Conservation (phyloP, 2,888 invertebrate genomes). For the Thereva unica region DNA sequence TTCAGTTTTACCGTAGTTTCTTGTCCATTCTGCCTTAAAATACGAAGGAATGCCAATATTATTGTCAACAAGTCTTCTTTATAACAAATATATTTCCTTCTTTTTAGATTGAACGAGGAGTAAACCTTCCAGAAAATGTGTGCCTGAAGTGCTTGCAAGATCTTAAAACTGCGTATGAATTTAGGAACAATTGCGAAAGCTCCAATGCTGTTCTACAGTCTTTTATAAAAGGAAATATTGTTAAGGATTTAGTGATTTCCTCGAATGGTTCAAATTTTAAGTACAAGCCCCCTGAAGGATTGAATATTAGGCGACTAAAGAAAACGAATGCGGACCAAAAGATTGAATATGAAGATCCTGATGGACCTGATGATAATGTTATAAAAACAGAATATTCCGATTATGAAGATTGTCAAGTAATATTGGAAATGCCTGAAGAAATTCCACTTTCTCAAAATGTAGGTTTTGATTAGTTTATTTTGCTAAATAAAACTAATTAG, state of each 20-base stretch:
- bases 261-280: slow-evolving; percentile 31
- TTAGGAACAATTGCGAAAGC: slow-evolving; percentile 44
- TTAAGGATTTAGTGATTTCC: slow-evolving; percentile 26
- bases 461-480: too few species aligned
- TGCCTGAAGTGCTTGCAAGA: slow-evolving; percentile 41
- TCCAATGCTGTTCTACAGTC: slow-evolving; percentile 44
- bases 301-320: slow-evolving; percentile 31
- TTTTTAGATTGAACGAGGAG: slow-evolving; percentile 22
- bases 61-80: too few species aligned
- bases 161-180: slow-evolving; percentile 41
- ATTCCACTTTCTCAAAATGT: too few species aligned
- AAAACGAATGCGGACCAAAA: slow-evolving; percentile 12
- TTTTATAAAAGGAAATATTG: slow-evolving; percentile 33
- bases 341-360: not conserved
- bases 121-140: slow-evolving; percentile 44
- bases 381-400: not conserved
- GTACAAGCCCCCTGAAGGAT: slow-evolving; percentile 39
- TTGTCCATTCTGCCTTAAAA: not conserved
- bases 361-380: not conserved
- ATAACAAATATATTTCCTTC: not conserved
- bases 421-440: too few species aligned
- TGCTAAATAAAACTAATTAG: too few species aligned
- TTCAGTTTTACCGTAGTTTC: not conserved
- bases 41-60: too few species aligned
- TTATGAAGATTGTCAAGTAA: too few species aligned